Conservation (phyloP, 2,797 vertebrate species). For the Tadarida brasiliensis region DNA sequence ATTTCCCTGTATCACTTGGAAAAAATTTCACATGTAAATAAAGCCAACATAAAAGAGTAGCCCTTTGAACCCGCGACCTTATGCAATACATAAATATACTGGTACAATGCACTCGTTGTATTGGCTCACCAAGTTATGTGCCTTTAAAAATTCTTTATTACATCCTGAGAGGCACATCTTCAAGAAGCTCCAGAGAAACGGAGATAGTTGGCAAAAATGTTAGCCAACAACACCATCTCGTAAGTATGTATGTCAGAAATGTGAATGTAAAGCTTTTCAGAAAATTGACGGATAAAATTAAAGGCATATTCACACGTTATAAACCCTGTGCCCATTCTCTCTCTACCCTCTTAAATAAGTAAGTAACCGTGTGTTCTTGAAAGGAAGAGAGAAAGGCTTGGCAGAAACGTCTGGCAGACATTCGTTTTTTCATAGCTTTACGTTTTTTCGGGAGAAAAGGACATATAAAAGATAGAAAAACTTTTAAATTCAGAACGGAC, state of each 20-base stretch:
- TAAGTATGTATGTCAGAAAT: slow-evolving; percentile 37
- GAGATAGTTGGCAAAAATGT: slow-evolving; percentile 75
- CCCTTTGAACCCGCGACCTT: slow-evolving; percentile 89
- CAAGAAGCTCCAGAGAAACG: slow-evolving; percentile 79
- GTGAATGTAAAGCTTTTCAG: slow-evolving; percentile 40
- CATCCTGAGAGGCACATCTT: slow-evolving; percentile 78
- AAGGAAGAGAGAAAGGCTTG: slow-evolving; percentile 52
- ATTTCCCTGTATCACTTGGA: slow-evolving; percentile 92
- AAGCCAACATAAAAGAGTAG: slow-evolving; percentile 91
- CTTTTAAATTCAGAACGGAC: slow-evolving; percentile 61
- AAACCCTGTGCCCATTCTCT: slow-evolving; percentile 38
- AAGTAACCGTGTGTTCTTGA: slow-evolving; percentile 66
- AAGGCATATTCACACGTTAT: slow-evolving; percentile 17
- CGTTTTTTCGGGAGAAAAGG: slow-evolving; percentile 66
- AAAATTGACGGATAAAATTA: slow-evolving; percentile 51
- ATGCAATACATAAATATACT: slow-evolving; percentile 89
- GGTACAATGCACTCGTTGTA: slow-evolving; percentile 87
- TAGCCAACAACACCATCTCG: slow-evolving; percentile 20
- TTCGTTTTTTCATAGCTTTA: slow-evolving; percentile 64
- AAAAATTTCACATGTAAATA: slow-evolving; percentile 93
- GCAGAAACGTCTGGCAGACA: slow-evolving; percentile 68
- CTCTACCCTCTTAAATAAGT: slow-evolving; percentile 50
- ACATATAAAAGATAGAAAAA: slow-evolving; percentile 56
- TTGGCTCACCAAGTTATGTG: slow-evolving; percentile 81
- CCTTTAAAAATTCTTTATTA: slow-evolving; percentile 84